Evolutionary conservation across 2,797 vertebrate species (phyloP).

Genomic region (Artibeus lituratus): DNA sequence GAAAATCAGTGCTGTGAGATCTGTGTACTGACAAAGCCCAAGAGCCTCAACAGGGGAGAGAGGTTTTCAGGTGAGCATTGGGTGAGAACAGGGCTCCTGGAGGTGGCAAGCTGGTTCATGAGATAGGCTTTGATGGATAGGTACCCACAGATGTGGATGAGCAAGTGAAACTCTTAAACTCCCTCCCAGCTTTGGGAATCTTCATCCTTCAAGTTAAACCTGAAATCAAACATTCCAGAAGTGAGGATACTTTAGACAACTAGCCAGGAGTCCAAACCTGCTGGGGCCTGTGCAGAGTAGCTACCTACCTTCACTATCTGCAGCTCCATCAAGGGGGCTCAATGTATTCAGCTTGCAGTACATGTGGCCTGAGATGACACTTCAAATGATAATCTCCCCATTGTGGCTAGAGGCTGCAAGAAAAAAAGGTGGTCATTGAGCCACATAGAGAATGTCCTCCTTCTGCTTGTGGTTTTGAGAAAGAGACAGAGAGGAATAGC

Average conservation of each 20-base stretch:
- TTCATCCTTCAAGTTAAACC: background rate
- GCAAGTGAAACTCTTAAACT: background rate
- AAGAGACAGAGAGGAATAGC: background rate
- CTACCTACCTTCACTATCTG: slow-evolving; percentile 65
- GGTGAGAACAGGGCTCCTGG: background rate
- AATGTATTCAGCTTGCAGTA: slow-evolving; percentile 77
- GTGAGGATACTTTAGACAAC: background rate
- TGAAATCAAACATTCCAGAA: background rate
- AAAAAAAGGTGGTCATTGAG: slow-evolving; percentile 83
- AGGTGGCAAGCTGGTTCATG: background rate
- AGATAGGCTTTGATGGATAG: background rate
- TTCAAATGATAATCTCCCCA: slow-evolving; percentile 87
- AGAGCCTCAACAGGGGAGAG: background rate
- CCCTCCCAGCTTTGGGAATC: background rate
- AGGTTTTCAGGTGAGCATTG: background rate
- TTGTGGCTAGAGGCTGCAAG: slow-evolving; percentile 84
- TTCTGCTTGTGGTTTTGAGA: slow-evolving; percentile 80
- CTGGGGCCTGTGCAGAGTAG: background rate
- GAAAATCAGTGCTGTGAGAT: background rate
- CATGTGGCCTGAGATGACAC: slow-evolving; percentile 81
- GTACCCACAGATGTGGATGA: background rate
- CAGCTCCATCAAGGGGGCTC: slow-evolving; percentile 19
- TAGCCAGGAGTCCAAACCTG: too few species aligned
- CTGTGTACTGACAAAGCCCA: background rate
- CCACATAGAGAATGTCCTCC: slow-evolving; percentile 83